Conservation (phyloP, 2,113 vertebrate species). For the Protobothrops mucrosquamatus region DNA sequence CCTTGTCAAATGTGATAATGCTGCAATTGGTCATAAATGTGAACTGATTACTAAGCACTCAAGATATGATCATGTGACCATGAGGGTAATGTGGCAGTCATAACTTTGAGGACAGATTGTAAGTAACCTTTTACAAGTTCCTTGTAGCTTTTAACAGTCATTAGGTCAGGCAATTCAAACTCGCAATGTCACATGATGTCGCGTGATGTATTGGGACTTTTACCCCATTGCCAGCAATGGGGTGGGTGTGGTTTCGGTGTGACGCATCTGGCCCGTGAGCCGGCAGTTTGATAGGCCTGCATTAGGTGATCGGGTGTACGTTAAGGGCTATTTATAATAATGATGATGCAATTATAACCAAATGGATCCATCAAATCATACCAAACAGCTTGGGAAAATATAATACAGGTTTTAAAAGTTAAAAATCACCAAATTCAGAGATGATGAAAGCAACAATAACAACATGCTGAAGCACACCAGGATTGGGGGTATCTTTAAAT, state of each 20-base stretch:
- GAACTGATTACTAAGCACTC: background rate
- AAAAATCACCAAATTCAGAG: background rate
- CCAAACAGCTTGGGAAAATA: background rate
- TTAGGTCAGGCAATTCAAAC: background rate
- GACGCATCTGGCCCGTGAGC: too few species aligned
- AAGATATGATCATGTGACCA: background rate
- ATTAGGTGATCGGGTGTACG: background rate
- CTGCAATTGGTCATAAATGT: background rate
- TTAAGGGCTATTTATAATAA: background rate
- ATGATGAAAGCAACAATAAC: background rate
- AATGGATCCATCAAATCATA: background rate
- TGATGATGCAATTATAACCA: background rate
- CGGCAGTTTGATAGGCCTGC: too few species aligned
- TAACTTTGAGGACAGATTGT: background rate
- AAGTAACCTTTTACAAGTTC: background rate
- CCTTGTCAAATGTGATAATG: background rate
- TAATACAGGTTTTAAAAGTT: background rate
- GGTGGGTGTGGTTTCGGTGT: too few species aligned
- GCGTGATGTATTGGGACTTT: too few species aligned
- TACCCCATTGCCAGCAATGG: too few species aligned
- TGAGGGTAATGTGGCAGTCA: background rate
- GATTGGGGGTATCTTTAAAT: background rate
- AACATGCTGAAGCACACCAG: background rate
- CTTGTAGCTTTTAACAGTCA: background rate
- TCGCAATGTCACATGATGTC: accelerated